Percentiles rank a stretch among this genome's conserved stretches.
Conservation (phyloP, 2,797 vertebrate species). For the Emydoidea blandingii region DNA sequence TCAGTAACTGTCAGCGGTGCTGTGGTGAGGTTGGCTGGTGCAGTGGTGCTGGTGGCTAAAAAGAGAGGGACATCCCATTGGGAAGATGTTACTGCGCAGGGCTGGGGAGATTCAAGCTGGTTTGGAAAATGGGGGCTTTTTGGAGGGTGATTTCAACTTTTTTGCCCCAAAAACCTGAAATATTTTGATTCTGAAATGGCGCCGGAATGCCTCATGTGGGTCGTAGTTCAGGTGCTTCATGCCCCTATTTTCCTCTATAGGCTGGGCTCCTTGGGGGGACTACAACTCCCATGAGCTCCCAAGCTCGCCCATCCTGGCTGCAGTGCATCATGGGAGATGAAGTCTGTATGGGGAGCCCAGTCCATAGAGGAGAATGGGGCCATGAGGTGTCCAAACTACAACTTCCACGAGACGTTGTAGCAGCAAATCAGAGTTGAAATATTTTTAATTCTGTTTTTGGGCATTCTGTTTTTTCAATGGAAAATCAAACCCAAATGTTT, state of each 20-base stretch:
- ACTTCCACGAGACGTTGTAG: too few relatives aligned
- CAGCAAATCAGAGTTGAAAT: background rate
- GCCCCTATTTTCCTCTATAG: background rate
- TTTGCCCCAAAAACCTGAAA: background rate
- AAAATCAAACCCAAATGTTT: background rate
- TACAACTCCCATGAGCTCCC: background rate
- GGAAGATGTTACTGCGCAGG: background rate
- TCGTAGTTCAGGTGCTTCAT: background rate
- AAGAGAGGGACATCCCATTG: background rate
- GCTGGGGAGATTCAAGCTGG: background rate
- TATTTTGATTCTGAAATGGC: background rate
- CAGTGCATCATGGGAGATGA: too few relatives aligned
- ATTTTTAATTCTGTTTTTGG: background rate
- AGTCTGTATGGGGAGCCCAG: too few relatives aligned
- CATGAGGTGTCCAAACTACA: background rate
- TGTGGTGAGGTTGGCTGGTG: background rate
- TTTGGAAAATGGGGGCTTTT: background rate
- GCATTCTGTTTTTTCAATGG: background rate
- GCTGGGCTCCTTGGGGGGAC: background rate
- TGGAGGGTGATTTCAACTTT: background rate
- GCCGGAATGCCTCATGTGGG: background rate
- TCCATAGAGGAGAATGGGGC: background rate
- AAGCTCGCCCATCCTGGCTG: background rate
- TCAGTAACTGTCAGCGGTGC: background rate
- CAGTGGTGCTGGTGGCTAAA: background rate